Conservation (phyloP, 2,888 invertebrate species). For the Sinotaia quadrata region DNA sequence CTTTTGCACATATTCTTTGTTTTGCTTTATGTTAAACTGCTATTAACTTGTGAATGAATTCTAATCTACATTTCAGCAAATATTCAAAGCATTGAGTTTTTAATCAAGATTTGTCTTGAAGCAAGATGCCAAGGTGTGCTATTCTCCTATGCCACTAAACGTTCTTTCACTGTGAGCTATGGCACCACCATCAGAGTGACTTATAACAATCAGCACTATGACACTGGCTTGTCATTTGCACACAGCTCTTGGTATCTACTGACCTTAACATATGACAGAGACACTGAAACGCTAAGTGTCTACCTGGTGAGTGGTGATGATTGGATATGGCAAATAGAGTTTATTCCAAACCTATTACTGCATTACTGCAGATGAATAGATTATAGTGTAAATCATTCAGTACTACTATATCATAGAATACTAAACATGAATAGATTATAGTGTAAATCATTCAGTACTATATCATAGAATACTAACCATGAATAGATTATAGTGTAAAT, state of each 20-base stretch:
- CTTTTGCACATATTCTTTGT: too few relatives aligned
- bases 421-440: too few relatives aligned
- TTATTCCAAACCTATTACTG: too few relatives aligned
- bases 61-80: conserved; percentile 4
- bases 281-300: neutral
- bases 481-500: too few relatives aligned
- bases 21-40: too few relatives aligned
- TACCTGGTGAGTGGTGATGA: conserved; percentile 13
- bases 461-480: too few relatives aligned
- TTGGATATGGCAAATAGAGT: too few relatives aligned
- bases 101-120: conserved; percentile 37
- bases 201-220: conserved; percentile 14
- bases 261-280: conserved; percentile 17
- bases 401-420: too few relatives aligned
- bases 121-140: conserved; percentile 39
- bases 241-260: conserved; percentile 18
- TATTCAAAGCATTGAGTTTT: conserved; percentile 36
- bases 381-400: too few relatives aligned
- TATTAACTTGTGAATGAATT: too few relatives aligned
- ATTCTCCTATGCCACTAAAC: conserved; percentile 37
- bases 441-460: too few relatives aligned
- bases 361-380: too few relatives aligned
- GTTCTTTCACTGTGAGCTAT: conserved; percentile 34
- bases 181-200: conserved; percentile 17
- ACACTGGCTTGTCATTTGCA: conserved; percentile 22